phyloP scores from a whole-genome alignment of 2,888 invertebrate species.

The Gonocerus acuteangulatus region DNA sequence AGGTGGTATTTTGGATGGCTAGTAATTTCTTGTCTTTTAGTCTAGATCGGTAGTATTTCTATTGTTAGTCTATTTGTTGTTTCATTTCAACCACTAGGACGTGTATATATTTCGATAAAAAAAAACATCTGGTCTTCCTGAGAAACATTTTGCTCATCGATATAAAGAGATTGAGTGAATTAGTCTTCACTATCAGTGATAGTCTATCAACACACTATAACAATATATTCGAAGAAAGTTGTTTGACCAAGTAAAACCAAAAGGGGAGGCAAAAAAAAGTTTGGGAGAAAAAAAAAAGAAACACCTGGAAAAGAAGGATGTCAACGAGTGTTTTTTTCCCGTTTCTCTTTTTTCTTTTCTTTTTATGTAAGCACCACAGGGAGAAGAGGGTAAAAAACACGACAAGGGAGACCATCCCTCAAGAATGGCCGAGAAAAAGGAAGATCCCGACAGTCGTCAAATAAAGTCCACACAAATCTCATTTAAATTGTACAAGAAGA shows the following conservation, averaged over 20 bases:
- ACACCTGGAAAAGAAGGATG: conserved; percentile 23
- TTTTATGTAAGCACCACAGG: background rate
- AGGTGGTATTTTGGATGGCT: too few species aligned
- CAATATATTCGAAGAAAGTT: too few species aligned
- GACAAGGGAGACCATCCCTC: background rate
- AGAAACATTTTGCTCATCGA: too few species aligned
- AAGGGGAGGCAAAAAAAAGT: background rate
- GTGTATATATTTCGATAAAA: too few species aligned
- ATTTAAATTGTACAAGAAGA: conserved; percentile 12
- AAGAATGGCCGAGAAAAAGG: background rate
- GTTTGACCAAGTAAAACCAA: background rate
- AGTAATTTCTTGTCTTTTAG: too few species aligned
- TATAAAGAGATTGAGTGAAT: too few species aligned
- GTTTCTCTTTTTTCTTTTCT: background rate
- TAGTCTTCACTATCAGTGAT: too few species aligned
- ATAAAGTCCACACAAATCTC: conserved; percentile 3
- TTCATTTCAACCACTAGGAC: too few species aligned
- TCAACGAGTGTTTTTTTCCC: conserved; percentile 14
- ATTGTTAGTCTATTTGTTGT: too few species aligned
- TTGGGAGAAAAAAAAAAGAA: background rate
- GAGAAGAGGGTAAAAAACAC: conserved; percentile 4
- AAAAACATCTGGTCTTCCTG: too few species aligned
- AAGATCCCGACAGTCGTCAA: conserved; percentile 1
- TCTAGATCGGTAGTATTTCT: too few species aligned
- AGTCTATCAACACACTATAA: too few species aligned